Conservation (phyloP, 2,797 vertebrate genomes). For the Xerus rutilus region DNA sequence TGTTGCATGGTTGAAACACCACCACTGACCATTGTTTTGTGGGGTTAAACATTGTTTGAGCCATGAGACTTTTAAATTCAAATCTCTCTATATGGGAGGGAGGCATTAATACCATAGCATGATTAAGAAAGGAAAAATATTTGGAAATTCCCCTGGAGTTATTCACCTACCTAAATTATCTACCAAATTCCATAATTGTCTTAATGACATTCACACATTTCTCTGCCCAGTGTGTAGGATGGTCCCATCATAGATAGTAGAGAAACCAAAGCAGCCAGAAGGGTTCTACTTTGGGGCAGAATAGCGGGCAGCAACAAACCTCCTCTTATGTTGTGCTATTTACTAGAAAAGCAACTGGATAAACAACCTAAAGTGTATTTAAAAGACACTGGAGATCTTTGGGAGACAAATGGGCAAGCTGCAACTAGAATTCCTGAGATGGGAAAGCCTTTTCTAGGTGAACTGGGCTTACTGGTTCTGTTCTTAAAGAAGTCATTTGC, state of each 20-base stretch:
- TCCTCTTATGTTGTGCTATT: background rate
- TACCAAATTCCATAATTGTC: background rate
- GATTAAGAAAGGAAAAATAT: conserved; percentile 30
- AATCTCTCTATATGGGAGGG: background rate
- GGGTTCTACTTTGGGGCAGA: background rate
- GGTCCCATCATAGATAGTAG: background rate
- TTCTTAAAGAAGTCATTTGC: background rate
- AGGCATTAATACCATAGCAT: conserved; percentile 35
- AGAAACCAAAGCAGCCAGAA: background rate
- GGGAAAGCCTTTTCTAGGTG: background rate
- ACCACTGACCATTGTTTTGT: background rate
- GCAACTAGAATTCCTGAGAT: background rate
- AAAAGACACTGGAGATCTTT: background rate
- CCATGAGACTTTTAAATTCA: background rate
- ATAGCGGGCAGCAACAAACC: background rate
- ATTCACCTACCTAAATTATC: conserved; percentile 14
- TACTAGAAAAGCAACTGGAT: background rate
- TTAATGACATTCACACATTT: background rate
- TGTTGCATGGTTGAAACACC: background rate
- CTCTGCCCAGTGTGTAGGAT: background rate
- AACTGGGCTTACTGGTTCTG: background rate
- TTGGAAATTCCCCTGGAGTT: background rate
- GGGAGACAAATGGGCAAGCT: background rate
- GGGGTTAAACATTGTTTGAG: background rate
- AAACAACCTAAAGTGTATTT: background rate